Evolutionary conservation across 2,113 vertebrate species (phyloP).

Genomic region (Mus spicilegus): DNA sequence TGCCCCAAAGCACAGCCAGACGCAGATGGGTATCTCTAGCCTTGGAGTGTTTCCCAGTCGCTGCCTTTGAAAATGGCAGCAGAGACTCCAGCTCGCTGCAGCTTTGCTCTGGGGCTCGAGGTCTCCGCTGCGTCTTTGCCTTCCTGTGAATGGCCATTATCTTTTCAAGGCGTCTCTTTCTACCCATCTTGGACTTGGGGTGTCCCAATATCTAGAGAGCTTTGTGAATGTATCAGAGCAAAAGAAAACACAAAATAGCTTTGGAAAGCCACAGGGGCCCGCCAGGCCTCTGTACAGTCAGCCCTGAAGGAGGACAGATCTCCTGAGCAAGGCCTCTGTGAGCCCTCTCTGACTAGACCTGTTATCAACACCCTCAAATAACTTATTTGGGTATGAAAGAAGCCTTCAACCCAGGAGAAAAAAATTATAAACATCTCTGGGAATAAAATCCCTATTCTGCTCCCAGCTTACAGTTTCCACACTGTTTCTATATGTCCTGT

Average conservation of each 20-base stretch:
- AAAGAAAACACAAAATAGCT: slow-evolving; percentile 24
- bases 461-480: slow-evolving; percentile 53
- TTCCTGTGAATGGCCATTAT: not conserved
- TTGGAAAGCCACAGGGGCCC: not conserved
- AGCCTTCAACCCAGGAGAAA: slow-evolving; percentile 51
- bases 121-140: not conserved
- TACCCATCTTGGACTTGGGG: slow-evolving; percentile 39
- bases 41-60: not conserved
- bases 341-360: slow-evolving; percentile 52
- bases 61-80: slow-evolving; percentile 1
- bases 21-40: accelerated
- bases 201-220: not conserved
- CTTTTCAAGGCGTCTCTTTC: slow-evolving; percentile 27
- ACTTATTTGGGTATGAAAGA: slow-evolving; percentile 71
- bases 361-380: slow-evolving; percentile 63
- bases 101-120: not conserved
- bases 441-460: slow-evolving; percentile 66
- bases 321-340: slow-evolving; percentile 52
- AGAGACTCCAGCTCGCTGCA: not conserved
- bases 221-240: not conserved
- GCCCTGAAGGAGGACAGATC: not conserved
- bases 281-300: not conserved
- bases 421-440: slow-evolving; percentile 54
- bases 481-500: slow-evolving; percentile 40
- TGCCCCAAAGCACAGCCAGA: not conserved